phyloP scores from a whole-genome alignment of 2,797 vertebrate genomes.

The Falco biarmicus region DNA sequence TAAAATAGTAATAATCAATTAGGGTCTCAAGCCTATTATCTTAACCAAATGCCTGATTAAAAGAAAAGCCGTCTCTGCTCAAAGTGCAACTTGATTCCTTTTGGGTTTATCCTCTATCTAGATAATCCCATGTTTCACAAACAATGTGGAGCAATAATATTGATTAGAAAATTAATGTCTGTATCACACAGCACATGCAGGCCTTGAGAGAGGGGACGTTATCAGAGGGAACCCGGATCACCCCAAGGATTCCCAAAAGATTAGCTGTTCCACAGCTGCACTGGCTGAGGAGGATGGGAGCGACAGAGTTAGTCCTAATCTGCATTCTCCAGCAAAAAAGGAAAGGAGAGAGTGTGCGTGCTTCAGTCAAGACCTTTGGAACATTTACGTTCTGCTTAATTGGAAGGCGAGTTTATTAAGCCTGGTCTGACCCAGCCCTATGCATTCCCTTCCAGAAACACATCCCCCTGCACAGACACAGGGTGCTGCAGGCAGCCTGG shows the following conservation, averaged over 20 bases:
- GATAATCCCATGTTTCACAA: slow-evolving; percentile 71
- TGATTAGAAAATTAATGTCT: slow-evolving; percentile 53
- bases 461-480: background rate
- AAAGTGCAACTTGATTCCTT: slow-evolving; percentile 68
- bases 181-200: slow-evolving; percentile 33
- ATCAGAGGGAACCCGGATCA: slow-evolving; percentile 26
- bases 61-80: slow-evolving; percentile 70
- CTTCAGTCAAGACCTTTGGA: background rate
- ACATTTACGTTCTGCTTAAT: background rate
- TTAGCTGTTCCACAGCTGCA: background rate
- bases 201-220: slow-evolving; percentile 24
- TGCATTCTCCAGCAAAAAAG: background rate
- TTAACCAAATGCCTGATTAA: slow-evolving; percentile 72
- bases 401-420: background rate
- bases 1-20: slow-evolving; percentile 75
- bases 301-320: background rate
- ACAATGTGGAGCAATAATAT: slow-evolving; percentile 54
- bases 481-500: background rate
- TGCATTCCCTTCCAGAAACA: background rate
- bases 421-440: background rate
- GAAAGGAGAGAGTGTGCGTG: background rate
- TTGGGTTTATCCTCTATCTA: slow-evolving; percentile 62
- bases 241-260: slow-evolving; percentile 20
- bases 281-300: background rate
- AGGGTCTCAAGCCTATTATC: slow-evolving; percentile 74